Evolutionary conservation across 2,113 vertebrate genomes (phyloP).

Genomic region (Corydoras maculifer): DNA sequence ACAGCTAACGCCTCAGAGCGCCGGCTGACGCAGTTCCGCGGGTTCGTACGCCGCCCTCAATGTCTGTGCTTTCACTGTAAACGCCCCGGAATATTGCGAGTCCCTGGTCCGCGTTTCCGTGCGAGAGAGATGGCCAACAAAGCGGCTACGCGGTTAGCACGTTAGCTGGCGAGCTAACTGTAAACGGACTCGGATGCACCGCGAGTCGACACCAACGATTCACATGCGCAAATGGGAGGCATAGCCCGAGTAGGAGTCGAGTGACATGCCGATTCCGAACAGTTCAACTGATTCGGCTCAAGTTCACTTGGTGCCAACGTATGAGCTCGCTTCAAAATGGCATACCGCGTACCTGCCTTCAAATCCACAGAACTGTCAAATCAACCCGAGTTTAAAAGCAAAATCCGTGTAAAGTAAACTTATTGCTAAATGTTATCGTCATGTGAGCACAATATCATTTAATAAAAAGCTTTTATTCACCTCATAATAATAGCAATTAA

Average conservation of each 20-base stretch:
- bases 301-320: too few relatives aligned
- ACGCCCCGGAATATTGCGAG: neutral
- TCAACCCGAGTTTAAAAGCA: too few relatives aligned
- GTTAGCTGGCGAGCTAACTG: slow-evolving; percentile 47
- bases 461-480: too few relatives aligned
- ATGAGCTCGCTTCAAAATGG: too few relatives aligned
- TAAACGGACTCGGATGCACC: neutral
- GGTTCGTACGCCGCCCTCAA: neutral
- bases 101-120: neutral
- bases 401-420: too few relatives aligned
- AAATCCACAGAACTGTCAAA: too few relatives aligned
- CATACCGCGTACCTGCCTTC: too few relatives aligned
- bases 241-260: neutral
- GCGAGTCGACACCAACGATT: neutral
- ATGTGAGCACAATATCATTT: too few relatives aligned
- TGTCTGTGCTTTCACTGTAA: neutral
- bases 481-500: too few relatives aligned
- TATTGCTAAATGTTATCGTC: too few relatives aligned
- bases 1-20: neutral
- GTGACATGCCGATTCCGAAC: neutral
- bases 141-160: slow-evolving; percentile 12
- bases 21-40: neutral
- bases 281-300: too few relatives aligned
- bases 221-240: neutral
- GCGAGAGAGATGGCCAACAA: neutral